Base-by-base conservation (phyloP, 2,888 invertebrate species). In the Pseudococcus viburni region DNA sequence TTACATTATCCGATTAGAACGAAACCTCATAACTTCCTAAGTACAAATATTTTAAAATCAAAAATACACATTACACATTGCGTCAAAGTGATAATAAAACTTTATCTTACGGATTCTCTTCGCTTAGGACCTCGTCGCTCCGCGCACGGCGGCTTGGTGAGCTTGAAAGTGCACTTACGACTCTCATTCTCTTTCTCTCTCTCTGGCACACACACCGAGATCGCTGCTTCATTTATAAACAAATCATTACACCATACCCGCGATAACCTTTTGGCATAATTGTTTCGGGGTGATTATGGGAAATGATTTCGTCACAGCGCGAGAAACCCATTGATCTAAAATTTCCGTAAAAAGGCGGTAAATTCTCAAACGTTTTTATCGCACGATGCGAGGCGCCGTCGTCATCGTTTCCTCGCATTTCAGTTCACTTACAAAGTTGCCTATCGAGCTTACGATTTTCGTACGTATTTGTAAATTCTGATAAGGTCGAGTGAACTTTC, bases 1-100 rank as follows among this genome's bases (percentile, higher is more conserved):
- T 85, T 64, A 64, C 64, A 42, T 86, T 86, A 86, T 86, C 86
- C 86, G 86, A 86, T 86, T 86, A 86, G 86, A 73, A 86, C 86
- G 86, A 86, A 86, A 86, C 86, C 86, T 86, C 86, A 86, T 39
- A 86, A 86, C 84, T 51, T 51, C 19, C 84, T 80, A 80, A 80
- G 80, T 80, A 80, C 42, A 80, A 42, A 80, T 80, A 46, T 80
- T 80, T 80, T 80, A 80, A 39, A 80, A 80, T 80, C 80, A 80
- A 80, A 80, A 80, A 80, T 77, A 77, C 77, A 77, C 73, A 73
- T 39, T 77, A 77, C 77, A 77, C 80, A 80, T 80, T 80, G 80
- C 80, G 80, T 80, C 80, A 80, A 80, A 80, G 80, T 80, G 80
- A 80, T 80, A 80, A 80, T 26, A 73, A 80, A 80, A 80, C 7